phyloP scores from a whole-genome alignment of 1,140 invertebrate genomes.

The Zaprionus ghesquierei region DNA sequence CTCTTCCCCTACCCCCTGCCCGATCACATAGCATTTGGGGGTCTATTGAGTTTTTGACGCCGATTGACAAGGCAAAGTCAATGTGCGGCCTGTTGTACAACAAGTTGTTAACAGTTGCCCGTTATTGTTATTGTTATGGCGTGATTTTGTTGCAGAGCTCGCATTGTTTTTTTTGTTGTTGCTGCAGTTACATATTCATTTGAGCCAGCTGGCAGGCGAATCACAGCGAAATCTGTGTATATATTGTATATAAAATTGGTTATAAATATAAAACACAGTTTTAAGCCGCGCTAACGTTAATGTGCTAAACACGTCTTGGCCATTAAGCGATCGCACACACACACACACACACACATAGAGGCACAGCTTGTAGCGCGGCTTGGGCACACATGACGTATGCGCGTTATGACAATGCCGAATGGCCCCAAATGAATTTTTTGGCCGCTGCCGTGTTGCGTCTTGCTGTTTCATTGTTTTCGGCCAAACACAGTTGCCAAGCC shows the following conservation, averaged over 20 bases:
- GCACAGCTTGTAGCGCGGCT: neutral
- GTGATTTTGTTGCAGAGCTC: conserved; percentile 2
- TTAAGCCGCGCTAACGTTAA: conserved; percentile 66
- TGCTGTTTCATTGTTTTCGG: conserved; percentile 39
- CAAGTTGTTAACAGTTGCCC: conserved; percentile 41
- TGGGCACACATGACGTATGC: conserved; percentile 69
- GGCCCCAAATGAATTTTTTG: conserved; percentile 42
- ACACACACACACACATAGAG: neutral
- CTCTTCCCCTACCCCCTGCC: neutral
- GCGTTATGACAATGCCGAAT: conserved; percentile 70
- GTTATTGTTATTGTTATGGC: conserved; percentile 32
- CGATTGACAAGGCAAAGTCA: conserved; percentile 22
- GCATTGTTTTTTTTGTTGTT: conserved; percentile 12
- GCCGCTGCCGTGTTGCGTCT: conserved; percentile 16
- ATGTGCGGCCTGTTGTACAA: conserved; percentile 31
- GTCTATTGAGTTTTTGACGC: conserved; percentile 10
- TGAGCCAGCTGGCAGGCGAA: conserved; percentile 29
- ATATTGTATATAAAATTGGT: conserved; percentile 59
- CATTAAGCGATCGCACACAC: conserved; percentile 51
- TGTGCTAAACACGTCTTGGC: conserved; percentile 78
- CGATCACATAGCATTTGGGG: neutral
- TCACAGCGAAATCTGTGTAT: conserved; percentile 40
- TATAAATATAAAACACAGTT: conserved; percentile 69
- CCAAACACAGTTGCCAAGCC: conserved; percentile 3
- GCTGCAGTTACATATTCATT: conserved; percentile 38